phyloP scores from a whole-genome alignment of 2,113 vertebrate genomes.

The Fulica atra region DNA sequence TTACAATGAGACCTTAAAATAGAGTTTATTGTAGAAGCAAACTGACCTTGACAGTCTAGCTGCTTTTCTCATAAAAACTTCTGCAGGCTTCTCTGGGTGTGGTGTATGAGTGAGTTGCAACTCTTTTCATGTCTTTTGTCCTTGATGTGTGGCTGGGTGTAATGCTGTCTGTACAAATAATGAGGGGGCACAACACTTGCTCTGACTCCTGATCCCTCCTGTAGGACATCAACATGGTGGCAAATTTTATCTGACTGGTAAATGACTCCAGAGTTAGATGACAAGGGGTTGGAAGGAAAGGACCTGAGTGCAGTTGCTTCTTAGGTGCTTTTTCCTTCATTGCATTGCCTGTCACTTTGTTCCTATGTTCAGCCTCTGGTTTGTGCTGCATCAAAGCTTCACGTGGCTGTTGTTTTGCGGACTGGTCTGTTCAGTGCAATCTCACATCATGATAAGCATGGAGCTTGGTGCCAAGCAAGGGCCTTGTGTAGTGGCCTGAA shows the following conservation, averaged over 20 bases:
- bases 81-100: not conserved
- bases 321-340: not conserved
- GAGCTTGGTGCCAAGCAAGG: not conserved
- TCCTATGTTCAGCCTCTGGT: not conserved
- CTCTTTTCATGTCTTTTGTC: not conserved
- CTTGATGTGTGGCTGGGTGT: not conserved
- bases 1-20: not conserved
- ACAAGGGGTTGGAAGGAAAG: not conserved
- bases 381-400: not conserved
- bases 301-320: not conserved
- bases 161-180: not conserved
- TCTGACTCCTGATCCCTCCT: not conserved
- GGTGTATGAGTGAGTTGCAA: not conserved
- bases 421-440: not conserved
- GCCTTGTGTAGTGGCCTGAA: not conserved
- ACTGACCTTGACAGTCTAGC: not conserved
- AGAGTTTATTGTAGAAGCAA: not conserved
- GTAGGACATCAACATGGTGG: accelerated
- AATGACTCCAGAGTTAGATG: not conserved
- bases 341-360: accelerated
- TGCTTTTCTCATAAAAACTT: conserved; percentile 1
- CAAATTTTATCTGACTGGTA: accelerated
- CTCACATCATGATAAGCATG: accelerated
- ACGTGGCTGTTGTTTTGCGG: accelerated
- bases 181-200: not conserved